phyloP scores from a whole-genome alignment of 2,888 invertebrate species.

The Euclidia mi region DNA sequence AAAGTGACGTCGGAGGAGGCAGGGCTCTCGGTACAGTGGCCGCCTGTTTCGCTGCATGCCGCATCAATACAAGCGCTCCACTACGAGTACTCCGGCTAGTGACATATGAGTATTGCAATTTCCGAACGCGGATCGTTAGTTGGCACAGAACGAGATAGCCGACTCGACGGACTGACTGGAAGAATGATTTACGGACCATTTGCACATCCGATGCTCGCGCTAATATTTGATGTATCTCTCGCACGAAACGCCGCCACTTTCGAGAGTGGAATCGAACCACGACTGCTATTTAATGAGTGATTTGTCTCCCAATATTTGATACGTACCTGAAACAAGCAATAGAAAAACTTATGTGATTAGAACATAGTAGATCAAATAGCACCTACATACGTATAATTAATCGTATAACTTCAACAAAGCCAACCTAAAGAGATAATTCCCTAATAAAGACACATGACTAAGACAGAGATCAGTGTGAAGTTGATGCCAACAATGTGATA shows the following conservation, averaged over 20 bases:
- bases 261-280: slow-evolving; percentile 2
- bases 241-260: slow-evolving; percentile 9
- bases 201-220: slow-evolving; percentile 59
- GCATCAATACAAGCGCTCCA: slow-evolving; percentile 76
- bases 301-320: neutral
- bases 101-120: slow-evolving; percentile 87
- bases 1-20: slow-evolving; percentile 49
- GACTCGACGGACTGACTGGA: slow-evolving; percentile 65
- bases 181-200: slow-evolving; percentile 77
- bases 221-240: slow-evolving; percentile 33
- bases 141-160: slow-evolving; percentile 65
- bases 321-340: too few species aligned
- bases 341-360: too few species aligned
- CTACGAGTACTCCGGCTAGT: slow-evolving; percentile 73
- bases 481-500: slow-evolving; percentile 10
- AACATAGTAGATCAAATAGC: too few species aligned
- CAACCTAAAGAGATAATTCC: too few species aligned
- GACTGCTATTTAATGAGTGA: neutral
- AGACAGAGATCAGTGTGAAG: slow-evolving; percentile 7
- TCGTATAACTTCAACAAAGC: too few species aligned
- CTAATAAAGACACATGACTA: too few species aligned
- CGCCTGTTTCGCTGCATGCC: slow-evolving; percentile 66
- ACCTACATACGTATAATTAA: too few species aligned
- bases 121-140: slow-evolving; percentile 81
- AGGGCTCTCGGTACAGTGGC: slow-evolving; percentile 65